Base-by-base conservation (phyloP, 2,113 vertebrate genomes). In the Pogonocichla stellata region DNA sequence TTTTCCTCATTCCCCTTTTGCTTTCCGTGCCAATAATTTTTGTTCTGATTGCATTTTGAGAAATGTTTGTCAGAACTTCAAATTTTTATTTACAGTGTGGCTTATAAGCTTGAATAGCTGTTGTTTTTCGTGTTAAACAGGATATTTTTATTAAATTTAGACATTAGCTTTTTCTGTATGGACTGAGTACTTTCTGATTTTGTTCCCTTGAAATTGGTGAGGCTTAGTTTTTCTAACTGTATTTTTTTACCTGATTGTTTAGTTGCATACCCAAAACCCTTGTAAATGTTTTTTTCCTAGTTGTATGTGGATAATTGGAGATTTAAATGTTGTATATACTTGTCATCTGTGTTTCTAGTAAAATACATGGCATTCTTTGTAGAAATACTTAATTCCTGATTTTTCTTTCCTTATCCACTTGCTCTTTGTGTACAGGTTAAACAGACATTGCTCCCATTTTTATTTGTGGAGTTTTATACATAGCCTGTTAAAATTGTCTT, bases 1-100 rank as follows among this genome's bases (percentile, higher is more conserved):
- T 95, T 95, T 89, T 36, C 22, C 53, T 95, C 79, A 88, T 96
- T 96, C 65, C 78, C 61, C 90, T 87, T 96, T 87, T 96, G 80
- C 93, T 94, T 96, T 97, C 73, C 97, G 97, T 98, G 98, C 97
- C 97, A 98, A 93, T 96, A 94, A 90, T 61, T 91, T 95, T 83
- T 92, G 89, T 96, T 94, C 92, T 92, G 95, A 88, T 54, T 84
- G 80, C 95, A 81, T 97, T 96, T 95, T 95, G 89, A 50, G 83
- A 95, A 82, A 96, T 13, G 20, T 73, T 88, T 91, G 67, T 86
- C 83, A 93, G 80, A 96, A 93, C 69, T 83, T 92, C 64, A 67
- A 14, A 40, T 51, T 92, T 87, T 93, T 96, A 80, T 92, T 74
- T 48, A 80, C 86, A 77, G n/a, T 92, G 88, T 96, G 92, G 64